Percentiles rank a stretch among this genome's conserved stretches.
phyloP scores from a whole-genome alignment of 2,797 vertebrate genomes.

The Arremon aurantiirostris region DNA sequence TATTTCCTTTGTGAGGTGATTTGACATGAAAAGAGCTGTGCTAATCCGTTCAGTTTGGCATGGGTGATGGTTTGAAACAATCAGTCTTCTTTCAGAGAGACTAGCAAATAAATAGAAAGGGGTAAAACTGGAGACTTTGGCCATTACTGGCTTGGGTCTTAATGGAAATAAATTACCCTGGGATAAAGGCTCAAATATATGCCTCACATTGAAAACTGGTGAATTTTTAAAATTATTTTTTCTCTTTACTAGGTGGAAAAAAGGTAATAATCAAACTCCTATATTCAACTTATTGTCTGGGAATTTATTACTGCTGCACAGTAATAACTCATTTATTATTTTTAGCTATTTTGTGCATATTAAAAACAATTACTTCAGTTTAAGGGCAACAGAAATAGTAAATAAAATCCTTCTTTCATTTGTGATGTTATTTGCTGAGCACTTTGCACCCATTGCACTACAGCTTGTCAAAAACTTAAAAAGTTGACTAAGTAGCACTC shows the following conservation, averaged over 20 bases:
- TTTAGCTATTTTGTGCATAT: neutral
- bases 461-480: neutral
- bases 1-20: neutral
- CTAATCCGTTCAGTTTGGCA: neutral
- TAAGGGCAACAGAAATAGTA: neutral
- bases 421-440: neutral
- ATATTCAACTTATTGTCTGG: neutral
- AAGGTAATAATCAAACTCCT: neutral
- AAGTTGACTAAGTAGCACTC: neutral
- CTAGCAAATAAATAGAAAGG: neutral
- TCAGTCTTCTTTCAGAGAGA: neutral
- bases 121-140: neutral
- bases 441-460: neutral
- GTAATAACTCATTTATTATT: neutral
- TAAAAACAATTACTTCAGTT: neutral
- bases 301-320: neutral
- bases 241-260: neutral
- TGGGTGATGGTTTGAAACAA: neutral
- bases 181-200: neutral
- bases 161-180: neutral
- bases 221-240: neutral
- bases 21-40: neutral
- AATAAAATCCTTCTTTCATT: neutral
- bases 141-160: neutral
- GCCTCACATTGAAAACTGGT: neutral